Conservation (phyloP, 2,113 vertebrate genomes). For the Spermophilus dauricus region DNA sequence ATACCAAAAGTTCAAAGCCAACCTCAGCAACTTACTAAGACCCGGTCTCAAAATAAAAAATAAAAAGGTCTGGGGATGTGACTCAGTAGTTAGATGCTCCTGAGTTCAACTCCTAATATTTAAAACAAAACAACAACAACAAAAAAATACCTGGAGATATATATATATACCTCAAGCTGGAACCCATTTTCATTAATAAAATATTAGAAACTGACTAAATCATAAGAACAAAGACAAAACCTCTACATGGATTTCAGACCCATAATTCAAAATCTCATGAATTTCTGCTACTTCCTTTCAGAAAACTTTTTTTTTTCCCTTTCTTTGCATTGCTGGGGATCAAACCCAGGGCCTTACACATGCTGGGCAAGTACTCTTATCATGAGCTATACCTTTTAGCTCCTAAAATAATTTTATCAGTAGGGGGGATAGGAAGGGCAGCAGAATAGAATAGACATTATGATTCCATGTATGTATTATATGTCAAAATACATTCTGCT, state of each 20-base stretch:
- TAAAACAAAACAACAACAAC: too few relatives aligned
- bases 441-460: too few relatives aligned
- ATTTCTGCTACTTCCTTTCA: slow-evolving; percentile 45
- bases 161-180: slow-evolving; percentile 45
- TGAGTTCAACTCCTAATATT: too few relatives aligned
- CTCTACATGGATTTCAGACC: slow-evolving; percentile 33
- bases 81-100: too few relatives aligned
- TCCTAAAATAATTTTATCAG: neutral
- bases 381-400: neutral
- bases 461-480: too few relatives aligned
- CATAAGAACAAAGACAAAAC: slow-evolving; percentile 63
- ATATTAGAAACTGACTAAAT: slow-evolving; percentile 68
- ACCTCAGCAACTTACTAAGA: too few relatives aligned
- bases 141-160: too few relatives aligned
- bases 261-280: slow-evolving; percentile 27
- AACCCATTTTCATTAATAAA: slow-evolving; percentile 72
- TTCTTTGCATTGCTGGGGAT: neutral
- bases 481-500: too few relatives aligned
- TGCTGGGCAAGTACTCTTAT: neutral
- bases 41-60: too few relatives aligned
- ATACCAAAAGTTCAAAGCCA: too few relatives aligned
- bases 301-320: slow-evolving; percentile 17
- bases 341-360: neutral
- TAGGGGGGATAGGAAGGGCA: too few relatives aligned
- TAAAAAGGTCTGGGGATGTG: too few relatives aligned